Evolutionary conservation across 2,113 vertebrate genomes (phyloP).

Genomic region (Megaleporinus macrocephalus): DNA sequence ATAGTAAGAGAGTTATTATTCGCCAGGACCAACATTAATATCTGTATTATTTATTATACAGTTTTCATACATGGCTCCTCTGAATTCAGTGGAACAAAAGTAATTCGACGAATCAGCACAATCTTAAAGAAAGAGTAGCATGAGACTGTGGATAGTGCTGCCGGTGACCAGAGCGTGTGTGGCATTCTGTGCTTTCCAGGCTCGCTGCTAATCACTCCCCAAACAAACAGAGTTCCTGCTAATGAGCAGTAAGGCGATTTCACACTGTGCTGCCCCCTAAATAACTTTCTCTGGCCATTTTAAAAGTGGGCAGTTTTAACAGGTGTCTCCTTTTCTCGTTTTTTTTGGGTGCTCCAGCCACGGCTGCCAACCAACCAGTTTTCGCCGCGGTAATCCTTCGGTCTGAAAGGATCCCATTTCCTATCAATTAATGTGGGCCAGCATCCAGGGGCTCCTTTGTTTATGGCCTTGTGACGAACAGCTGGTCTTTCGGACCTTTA

Average conservation of each 20-base stretch:
- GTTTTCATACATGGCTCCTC: too few relatives aligned
- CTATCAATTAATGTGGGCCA: slow-evolving; percentile 57
- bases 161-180: not conserved
- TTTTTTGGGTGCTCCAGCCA: slow-evolving; percentile 25
- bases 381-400: slow-evolving; percentile 40
- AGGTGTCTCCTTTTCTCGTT: slow-evolving; percentile 41
- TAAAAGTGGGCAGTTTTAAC: slow-evolving; percentile 46
- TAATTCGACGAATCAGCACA: not conserved
- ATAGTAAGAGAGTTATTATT: too few relatives aligned
- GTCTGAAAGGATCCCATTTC: slow-evolving; percentile 49
- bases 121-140: not conserved
- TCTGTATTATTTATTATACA: too few relatives aligned
- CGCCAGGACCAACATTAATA: too few relatives aligned
- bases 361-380: slow-evolving; percentile 52
- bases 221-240: slow-evolving; percentile 54
- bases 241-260: slow-evolving; percentile 52
- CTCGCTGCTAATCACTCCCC: slow-evolving; percentile 43
- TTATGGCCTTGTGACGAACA: slow-evolving; percentile 55
- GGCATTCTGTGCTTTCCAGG: slow-evolving; percentile 36
- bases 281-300: slow-evolving; percentile 45
- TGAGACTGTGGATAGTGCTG: not conserved
- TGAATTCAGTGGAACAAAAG: not conserved
- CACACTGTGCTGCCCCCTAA: slow-evolving; percentile 40
- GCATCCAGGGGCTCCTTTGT: slow-evolving; percentile 56
- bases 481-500: slow-evolving; percentile 61